Base-by-base conservation (phyloP, 2,797 vertebrate genomes). In the Enteromius unitaeniatus region DNA sequence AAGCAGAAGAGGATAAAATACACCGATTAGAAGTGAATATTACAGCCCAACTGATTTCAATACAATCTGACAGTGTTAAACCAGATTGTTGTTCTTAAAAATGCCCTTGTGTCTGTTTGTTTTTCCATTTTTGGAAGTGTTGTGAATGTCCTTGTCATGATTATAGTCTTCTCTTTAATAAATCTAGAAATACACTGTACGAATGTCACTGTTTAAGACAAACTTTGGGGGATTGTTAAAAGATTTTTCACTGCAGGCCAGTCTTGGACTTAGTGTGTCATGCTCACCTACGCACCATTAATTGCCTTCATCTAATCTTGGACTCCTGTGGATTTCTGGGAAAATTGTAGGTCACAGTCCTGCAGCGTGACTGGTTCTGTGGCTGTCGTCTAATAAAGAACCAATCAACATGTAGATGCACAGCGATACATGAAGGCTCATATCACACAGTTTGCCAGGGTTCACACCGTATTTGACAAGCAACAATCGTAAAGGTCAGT, bases 71-170 rank as follows among this genome's bases (percentile, higher is more conserved):
- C 74, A 79, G 68, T 19, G 37, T 73, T 81, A 65, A 47, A 73
- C 23, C 4, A 45, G 80, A 88, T 87, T 81, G 75, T 34, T 78
- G 17, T 81, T 64, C 51, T 77, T 74, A 85, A 83, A 73, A 85
- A 85, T 68, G 60, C 34, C 82, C 42, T 69, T 1, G 3, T 67
- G 67, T 75, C 60, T 76, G 45, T 81, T 73, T 53, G 51, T 51
- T 82, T 62, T 65, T 42, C 47, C 6, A 68, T 78, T 85, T 84
- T 37, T 0, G 14, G n/a, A 49, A 8, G 42, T 58, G 45, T 3
- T 65, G 17, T 28, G 31, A 67, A 8, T 26, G 34, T 37, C 53
- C 51, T 67, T 31, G 21, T 73, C 45, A 19, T 40, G 26, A 64
- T 26, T n/a, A 47, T 42, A 53, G 19, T 8, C 21, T 45, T 70